Evolutionary conservation across 92 coral and sea anemone genomes (phyloP), one percentile per base, ranked within the genome.

Genomic region (Parazoanthus darwini): DNA sequence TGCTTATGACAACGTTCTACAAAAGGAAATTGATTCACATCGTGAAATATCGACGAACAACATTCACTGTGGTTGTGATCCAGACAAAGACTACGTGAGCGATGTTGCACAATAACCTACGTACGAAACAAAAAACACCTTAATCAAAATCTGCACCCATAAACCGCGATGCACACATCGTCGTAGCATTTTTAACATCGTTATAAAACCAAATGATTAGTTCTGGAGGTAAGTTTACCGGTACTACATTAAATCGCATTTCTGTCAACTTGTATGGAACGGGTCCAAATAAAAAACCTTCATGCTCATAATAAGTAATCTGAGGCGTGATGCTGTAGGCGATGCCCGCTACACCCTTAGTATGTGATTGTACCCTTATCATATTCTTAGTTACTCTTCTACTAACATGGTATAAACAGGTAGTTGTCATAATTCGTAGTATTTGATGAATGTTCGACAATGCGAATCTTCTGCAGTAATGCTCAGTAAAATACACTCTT

Each of bases 81-180:
- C 73, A 16, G 73, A 67, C 73, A 67, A 67, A 67, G 73, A 67
- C 73, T 67, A 67, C 25, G 73, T 67, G 73, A 16, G 25, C 73
- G 73, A 67, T 67, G 73, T 67, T 67, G 73, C 26, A 67, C 73
- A 67, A 67, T 67, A 67, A 67, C 73, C 73, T 67, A 67, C 73
- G 73, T 67, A 67, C 73, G 73, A 67, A 67, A 67, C 73, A 29
- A 67, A 67, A 67, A 67, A 67, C 7, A 67, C 48, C 73, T 67
- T 67, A 67, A 67, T 67, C 73, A 67, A 67, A 67, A 6, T 67
- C 73, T 67, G 13, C 73, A 67, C 73, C 73, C 73, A 67, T 67
- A 67, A 67, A 67, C 73, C 73, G 73, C 73, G 73, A 67, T 67
- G 73, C 73, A 67, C 73, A 67, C 73, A 67, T 67, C 73, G 73